A percentile compares a stretch with the other conserved stretches of the same genome.
These are phyloP conservation scores for Pangasius macronema DNA, from an alignment of 2,797 vertebrate species.

Conservation along the genomic window DNA sequence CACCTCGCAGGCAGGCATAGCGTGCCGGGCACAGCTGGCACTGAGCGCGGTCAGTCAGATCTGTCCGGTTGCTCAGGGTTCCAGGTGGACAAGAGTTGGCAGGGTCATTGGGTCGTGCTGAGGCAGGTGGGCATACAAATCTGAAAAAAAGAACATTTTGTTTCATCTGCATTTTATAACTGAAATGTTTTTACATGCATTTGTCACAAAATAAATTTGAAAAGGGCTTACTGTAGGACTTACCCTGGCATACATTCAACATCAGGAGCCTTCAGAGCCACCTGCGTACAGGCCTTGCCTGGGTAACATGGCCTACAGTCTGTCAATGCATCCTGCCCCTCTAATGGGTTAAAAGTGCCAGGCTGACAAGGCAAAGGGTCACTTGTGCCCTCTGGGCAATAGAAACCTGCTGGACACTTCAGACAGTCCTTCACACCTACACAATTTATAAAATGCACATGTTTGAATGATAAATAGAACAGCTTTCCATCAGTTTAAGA, in stretches of 20 bases:
- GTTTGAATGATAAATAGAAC: not conserved
- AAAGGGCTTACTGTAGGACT: conserved; percentile 16
- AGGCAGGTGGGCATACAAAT: conserved; percentile 81
- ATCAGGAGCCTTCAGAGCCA: conserved; percentile 81
- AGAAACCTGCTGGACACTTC: conserved; percentile 83
- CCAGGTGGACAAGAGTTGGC: conserved; percentile 80
- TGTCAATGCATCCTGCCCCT: conserved; percentile 79
- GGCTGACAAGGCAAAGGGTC: conserved; percentile 78
- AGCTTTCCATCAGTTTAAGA: not conserved
- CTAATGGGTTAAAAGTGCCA: conserved; percentile 79
- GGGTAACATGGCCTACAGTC: conserved; percentile 82
- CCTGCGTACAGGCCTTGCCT: conserved; percentile 84
- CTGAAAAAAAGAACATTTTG: conserved; percentile 56
- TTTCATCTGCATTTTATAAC: not conserved
- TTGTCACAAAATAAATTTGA: not conserved
- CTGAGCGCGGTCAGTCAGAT: conserved; percentile 83
- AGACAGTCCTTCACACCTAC: conserved; percentile 80
- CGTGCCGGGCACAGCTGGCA: conserved; percentile 82
- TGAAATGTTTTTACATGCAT: not conserved
- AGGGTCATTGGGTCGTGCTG: conserved; percentile 77
- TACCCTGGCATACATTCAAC: conserved; percentile 82
- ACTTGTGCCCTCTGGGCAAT: conserved; percentile 78
- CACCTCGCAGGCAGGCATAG: conserved; percentile 82
- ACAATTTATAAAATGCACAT: not conserved
- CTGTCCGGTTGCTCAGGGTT: conserved; percentile 75